Percentiles rank a stretch among this genome's conserved stretches.
These are phyloP conservation scores for Alfaro cultratus DNA, from an alignment of 2,797 vertebrate species.

Conservation along the genomic window DNA sequence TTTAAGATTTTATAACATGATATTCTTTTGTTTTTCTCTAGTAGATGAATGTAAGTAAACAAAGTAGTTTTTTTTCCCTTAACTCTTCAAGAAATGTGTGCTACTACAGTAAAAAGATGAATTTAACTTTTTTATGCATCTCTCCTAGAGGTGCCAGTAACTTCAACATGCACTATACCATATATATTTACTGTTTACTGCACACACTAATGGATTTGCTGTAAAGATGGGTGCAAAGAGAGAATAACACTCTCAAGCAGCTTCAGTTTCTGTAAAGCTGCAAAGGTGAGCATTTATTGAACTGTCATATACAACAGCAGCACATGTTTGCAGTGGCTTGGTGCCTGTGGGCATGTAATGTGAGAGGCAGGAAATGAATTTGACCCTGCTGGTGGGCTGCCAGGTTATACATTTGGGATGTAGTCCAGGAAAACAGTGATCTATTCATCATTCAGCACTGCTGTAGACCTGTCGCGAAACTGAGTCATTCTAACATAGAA, in stretches of 20 bases:
- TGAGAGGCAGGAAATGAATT: constrained; percentile 60
- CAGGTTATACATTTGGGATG: constrained; percentile 24
- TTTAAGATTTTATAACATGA: not conserved
- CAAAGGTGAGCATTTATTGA: constrained; percentile 46
- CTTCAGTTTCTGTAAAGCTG: constrained; percentile 17
- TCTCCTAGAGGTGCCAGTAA: not conserved
- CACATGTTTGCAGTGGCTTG: constrained; percentile 57
- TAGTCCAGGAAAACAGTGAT: constrained; percentile 35
- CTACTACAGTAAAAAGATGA: not conserved
- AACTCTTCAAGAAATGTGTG: not conserved
- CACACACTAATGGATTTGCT: not conserved
- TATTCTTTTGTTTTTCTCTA: not conserved
- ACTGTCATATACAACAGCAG: constrained; percentile 40
- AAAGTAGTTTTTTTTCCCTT: not conserved
- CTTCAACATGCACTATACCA: not conserved
- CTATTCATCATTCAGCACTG: constrained; percentile 38
- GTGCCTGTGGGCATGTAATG: constrained; percentile 49
- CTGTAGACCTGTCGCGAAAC: constrained; percentile 24
- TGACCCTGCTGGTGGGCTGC: constrained; percentile 56
- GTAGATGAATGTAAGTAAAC: not conserved
- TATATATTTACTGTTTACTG: constrained; percentile 6
- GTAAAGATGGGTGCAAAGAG: constrained; percentile 1
- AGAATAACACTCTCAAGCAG: constrained; percentile 10
- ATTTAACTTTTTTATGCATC: not conserved
- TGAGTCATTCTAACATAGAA: constrained; percentile 1